Base-by-base conservation (phyloP, 2,797 vertebrate genomes). In the Sphaeramia orbicularis region DNA sequence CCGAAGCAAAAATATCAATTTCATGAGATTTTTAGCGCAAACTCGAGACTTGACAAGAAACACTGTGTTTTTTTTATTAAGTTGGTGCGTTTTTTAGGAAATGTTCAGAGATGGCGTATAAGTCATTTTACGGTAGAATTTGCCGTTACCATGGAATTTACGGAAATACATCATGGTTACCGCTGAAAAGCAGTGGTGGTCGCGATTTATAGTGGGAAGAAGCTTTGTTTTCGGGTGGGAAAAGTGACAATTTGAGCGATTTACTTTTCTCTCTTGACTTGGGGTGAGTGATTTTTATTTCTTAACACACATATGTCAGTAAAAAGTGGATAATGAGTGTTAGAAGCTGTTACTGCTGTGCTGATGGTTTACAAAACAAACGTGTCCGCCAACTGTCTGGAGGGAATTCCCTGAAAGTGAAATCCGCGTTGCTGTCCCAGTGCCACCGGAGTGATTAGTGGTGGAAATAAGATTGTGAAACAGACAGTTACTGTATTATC, bases 141-240 rank as follows among this genome's bases (percentile, higher is more conserved):
- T 1, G 10, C 30, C 70, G 90, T 93, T 92, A 58, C 90, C 88
- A 93, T 93, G 90, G 90, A 81, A 77, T 43, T 86, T 51, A 40
- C 80, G 89, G 89, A 93, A 92, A 93, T 87, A 65, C 89, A 74
- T 16, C 21, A 38, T 54, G 57, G 51, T 76, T 11, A 45, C 21
- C 43, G 66, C 74, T 27, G 49, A 63, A 75, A 71, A 35, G 58
- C 48, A 16, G 21, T 10, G 42, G 71, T 21, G 18, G n/a, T 8
- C 36, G 18, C 6, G 53, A 51, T 50, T 6, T 4, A 8, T 0
- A 43, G 35, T 10, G 15, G 35, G 7, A 1, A 12, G 21, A 1
- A 12, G 21, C 59, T 6, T 59, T 66, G 59, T 66, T 60, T 75
- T 14, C 0, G 0, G 7, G 32, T 21, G n/a, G 10, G 5, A 5